Conservation (phyloP, 2,113 vertebrate genomes). For the Dendrocopos noguchii region DNA sequence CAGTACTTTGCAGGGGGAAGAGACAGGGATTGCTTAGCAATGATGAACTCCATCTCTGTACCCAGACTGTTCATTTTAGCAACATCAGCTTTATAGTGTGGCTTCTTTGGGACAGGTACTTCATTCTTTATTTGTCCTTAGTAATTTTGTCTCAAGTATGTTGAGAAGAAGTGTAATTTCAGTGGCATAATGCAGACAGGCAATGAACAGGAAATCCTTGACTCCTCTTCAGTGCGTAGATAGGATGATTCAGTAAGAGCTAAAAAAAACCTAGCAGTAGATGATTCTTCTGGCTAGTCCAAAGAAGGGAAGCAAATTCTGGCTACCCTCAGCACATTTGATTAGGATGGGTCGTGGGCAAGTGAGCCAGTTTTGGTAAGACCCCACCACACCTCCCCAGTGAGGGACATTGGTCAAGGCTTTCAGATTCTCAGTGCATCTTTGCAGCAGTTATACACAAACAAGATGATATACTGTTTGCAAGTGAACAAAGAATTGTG, state of each 20-base stretch:
- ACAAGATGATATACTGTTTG: not conserved
- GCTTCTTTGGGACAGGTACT: not conserved
- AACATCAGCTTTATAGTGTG: not conserved
- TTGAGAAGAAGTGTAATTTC: not conserved
- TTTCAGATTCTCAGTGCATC: not conserved
- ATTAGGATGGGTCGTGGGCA: not conserved
- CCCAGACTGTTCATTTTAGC: not conserved
- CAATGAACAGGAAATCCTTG: not conserved
- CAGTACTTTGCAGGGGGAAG: not conserved
- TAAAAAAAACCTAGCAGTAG: not conserved
- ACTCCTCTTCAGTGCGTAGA: not conserved
- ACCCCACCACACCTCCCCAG: not conserved
- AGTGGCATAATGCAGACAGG: not conserved
- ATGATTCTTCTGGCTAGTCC: not conserved
- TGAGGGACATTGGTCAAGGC: accelerated
- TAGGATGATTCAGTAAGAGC: not conserved
- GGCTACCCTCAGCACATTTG: not conserved
- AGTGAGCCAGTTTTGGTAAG: not conserved
- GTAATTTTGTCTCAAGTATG: not conserved
- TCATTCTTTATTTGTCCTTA: not conserved
- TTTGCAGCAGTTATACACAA: not conserved
- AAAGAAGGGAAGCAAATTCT: not conserved
- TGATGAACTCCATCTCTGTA: not conserved
- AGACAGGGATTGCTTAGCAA: not conserved
- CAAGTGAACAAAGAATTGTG: not conserved